Conservation (phyloP, 2,797 vertebrate species). For the Urosaurus nigricauda region DNA sequence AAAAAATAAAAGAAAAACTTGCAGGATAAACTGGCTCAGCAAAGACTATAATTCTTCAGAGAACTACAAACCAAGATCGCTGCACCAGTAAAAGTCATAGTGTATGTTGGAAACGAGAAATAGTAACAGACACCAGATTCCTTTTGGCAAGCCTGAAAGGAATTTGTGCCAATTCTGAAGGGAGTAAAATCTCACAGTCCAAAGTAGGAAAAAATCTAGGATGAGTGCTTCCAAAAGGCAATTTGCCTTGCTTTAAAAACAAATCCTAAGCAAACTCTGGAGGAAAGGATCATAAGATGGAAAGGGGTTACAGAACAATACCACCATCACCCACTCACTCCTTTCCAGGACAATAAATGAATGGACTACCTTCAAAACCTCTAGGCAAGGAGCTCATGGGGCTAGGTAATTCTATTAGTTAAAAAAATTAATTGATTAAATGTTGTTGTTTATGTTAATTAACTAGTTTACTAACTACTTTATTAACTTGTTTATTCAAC, state of each 20-base stretch:
- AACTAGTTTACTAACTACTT: no score
- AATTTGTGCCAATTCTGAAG: neutral
- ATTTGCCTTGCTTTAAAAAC: neutral
- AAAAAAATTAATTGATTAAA: no score
- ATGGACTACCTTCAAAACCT: neutral
- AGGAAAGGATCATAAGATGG: neutral
- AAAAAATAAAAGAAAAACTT: neutral
- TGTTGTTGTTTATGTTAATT: no score
- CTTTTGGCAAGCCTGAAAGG: neutral
- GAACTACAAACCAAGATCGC: conserved; percentile 19
- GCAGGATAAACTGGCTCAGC: conserved; percentile 11
- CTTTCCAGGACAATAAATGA: neutral
- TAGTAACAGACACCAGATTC: neutral
- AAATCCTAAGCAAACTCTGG: neutral
- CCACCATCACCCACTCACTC: neutral
- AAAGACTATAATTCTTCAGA: conserved; percentile 14
- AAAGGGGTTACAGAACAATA: neutral
- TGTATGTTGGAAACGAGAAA: conserved; percentile 7
- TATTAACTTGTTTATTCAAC: no score
- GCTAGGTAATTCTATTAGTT: no score
- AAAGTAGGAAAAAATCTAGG: neutral
- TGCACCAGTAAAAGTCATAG: conserved; percentile 9
- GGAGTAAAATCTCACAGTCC: neutral
- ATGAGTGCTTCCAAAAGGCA: neutral
- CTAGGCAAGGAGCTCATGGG: neutral